These are phyloP conservation scores for Cataglyphis hispanica DNA, from an alignment of 1,140 invertebrate species.

Conservation along the genomic window DNA sequence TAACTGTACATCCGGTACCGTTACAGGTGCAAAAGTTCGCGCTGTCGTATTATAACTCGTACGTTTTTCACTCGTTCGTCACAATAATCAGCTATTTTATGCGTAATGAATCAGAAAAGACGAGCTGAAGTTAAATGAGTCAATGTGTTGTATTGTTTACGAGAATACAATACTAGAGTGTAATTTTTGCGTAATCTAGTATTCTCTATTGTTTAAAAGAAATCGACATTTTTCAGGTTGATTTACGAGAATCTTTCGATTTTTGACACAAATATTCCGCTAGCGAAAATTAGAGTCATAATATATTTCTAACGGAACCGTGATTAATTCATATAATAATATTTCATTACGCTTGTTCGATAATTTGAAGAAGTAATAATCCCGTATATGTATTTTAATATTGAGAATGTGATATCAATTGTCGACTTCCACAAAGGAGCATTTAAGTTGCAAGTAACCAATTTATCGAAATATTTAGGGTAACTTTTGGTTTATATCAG, in stretches of 20 bases:
- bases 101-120: slow-evolving; percentile 4
- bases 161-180: background rate
- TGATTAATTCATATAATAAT: slow-evolving; percentile 7
- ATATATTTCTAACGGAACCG: background rate
- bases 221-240: background rate
- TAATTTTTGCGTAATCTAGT: background rate
- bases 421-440: background rate
- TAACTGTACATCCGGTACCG: slow-evolving; percentile 62
- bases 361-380: background rate
- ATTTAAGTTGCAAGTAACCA: background rate
- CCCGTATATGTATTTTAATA: background rate
- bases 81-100: background rate
- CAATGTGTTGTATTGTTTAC: background rate
- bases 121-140: background rate
- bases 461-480: background rate
- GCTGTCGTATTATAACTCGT: slow-evolving; percentile 8
- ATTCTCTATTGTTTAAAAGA: background rate
- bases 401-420: background rate
- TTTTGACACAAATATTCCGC: background rate
- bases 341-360: background rate
- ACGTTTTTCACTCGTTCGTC: slow-evolving; percentile 5
- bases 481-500: slow-evolving; percentile 42
- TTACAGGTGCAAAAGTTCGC: slow-evolving; percentile 53
- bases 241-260: background rate
- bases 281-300: background rate